Evolutionary conservation across 2,888 invertebrate genomes (phyloP).

Genomic region (Miltochrista miniata): DNA sequence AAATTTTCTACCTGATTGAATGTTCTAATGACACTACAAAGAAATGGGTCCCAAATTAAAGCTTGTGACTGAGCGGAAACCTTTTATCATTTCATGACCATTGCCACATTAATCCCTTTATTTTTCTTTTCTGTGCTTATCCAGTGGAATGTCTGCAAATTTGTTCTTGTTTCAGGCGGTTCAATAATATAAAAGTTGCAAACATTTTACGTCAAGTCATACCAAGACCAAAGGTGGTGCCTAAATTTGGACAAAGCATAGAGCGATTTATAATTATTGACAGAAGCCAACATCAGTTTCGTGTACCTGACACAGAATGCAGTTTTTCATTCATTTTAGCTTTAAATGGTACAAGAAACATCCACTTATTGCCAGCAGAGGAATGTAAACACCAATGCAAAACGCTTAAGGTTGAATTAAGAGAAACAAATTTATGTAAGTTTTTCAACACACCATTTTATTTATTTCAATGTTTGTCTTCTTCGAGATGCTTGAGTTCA

Average conservation of each 20-base stretch:
- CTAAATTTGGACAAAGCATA: constrained; percentile 89
- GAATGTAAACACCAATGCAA: constrained; percentile 90
- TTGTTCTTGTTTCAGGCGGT: constrained; percentile 84
- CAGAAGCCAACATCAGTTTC: constrained; percentile 85
- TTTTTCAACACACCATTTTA: not conserved
- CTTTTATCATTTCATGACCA: too few species aligned
- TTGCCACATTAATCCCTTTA: too few species aligned
- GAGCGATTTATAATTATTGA: constrained; percentile 92
- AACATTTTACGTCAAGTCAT: constrained; percentile 88
- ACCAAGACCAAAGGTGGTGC: constrained; percentile 87
- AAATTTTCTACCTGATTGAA: too few species aligned
- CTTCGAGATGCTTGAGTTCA: not conserved
- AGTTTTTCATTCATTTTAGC: constrained; percentile 90
- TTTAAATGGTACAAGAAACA: constrained; percentile 88
- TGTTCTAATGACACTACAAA: too few species aligned
- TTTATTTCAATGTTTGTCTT: not conserved
- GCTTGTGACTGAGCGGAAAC: too few species aligned
- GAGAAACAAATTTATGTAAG: constrained; percentile 91
- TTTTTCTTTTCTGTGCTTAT: too few species aligned
- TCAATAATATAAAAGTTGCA: constrained; percentile 90
- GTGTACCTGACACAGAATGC: constrained; percentile 92
- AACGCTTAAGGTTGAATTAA: constrained; percentile 87
- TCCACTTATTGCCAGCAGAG: constrained; percentile 89
- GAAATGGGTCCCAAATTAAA: too few species aligned
- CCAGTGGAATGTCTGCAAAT: too few species aligned